Evolutionary conservation across 1,140 invertebrate genomes (phyloP), one percentile per base, ranked within the genome.

Genomic region (Hyles vespertilio): DNA sequence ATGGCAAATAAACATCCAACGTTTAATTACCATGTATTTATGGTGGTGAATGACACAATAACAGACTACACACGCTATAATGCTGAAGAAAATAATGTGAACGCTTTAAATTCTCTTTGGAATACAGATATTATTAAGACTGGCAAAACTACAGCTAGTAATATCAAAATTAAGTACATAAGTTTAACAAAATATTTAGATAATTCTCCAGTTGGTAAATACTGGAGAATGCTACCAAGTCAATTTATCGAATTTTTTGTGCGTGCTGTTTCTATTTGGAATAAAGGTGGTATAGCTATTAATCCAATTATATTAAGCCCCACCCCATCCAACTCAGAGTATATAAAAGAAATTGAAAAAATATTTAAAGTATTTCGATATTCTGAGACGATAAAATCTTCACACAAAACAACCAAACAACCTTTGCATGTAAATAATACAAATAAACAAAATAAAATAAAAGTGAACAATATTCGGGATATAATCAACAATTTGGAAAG

Each of bases 391-490:
- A 8, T 40, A 8, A 40, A 40, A 40, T 40, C 36, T 8, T 8
- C 36, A 5, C 36, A 40, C 2, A 40, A 5, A 8, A 5, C 0
- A 40, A 5, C 36, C 8, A 5, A 40, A 40, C 4, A 40, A 5
- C 8, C 36, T 40, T 5, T 5, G 36, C 4, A 40, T 40, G 36
- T 40, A 8, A 40, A 40, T 40, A 5, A 40, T 50, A 58, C 56
- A 12, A 22, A 48, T 47, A 79, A 70, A 67, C 70, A 69, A 33
- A 78, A 48, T 47, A 79, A 70, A 67, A 69, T 69, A 33, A 78
- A 66, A 69, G 61, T 83, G 2, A 86, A 88, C 65, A 88, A 86
- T 56, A 88, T 88, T 67, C 81, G 71, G 45, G 85, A 88, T 67
- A 81, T 88, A 56, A 88, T 88, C 51, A 57, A 84, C 51, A 72